Conservation (phyloP, 2,113 vertebrate genomes). For the Pelmatolapia mariae region DNA sequence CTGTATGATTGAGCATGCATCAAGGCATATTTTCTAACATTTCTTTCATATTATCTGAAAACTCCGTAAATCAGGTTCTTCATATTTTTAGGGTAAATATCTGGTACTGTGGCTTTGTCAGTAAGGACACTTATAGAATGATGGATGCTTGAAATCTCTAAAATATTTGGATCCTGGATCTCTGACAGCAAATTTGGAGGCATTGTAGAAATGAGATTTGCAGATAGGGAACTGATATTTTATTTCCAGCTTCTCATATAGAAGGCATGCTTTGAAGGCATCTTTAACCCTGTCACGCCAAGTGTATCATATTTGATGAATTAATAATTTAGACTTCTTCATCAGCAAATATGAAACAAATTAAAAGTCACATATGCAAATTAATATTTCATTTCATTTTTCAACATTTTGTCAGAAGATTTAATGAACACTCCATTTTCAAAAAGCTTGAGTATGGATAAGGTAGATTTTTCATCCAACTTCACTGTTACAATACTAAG, state of each 20-base stretch:
- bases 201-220: rapidly evolving
- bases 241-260: background rate
- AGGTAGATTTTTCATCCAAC: background rate
- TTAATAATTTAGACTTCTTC: background rate
- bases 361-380: background rate
- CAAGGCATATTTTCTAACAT: background rate
- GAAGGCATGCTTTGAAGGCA: too few species aligned
- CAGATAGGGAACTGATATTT: background rate
- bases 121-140: background rate
- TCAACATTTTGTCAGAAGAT: background rate
- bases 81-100: background rate
- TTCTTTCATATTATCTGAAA: background rate
- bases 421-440: background rate
- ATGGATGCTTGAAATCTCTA: background rate
- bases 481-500: background rate
- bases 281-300: rapidly evolving
- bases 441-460: background rate
- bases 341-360: background rate
- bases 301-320: rapidly evolving
- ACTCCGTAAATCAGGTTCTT: rapidly evolving
- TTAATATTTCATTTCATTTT: background rate
- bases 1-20: background rate
- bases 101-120: background rate
- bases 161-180: background rate
- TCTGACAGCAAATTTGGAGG: background rate